Percentiles rank a stretch among this genome's conserved stretches.
These are phyloP conservation scores for Haliclystus octoradiatus DNA, from an alignment of 30 jellyfish, hydroid and myxozoan species.

Conservation along the genomic window DNA sequence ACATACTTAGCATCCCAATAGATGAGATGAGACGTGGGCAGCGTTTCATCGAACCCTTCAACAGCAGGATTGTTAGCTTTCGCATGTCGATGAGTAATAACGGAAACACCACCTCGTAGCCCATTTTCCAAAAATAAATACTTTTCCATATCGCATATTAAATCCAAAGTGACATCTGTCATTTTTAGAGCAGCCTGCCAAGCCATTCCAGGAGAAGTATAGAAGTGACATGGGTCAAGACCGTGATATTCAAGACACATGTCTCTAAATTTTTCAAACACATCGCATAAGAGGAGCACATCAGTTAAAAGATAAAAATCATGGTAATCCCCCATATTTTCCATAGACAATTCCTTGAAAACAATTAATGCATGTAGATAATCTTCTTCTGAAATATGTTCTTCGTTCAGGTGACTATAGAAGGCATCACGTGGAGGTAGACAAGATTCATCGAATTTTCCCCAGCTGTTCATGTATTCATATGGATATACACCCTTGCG, in stretches of 20 bases:
- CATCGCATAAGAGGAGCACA: slow-evolving; percentile 25
- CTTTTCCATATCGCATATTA: slow-evolving; percentile 20
- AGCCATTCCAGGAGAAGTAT: neutral
- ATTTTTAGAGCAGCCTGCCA: slow-evolving; percentile 24
- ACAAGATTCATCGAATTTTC: slow-evolving; percentile 8
- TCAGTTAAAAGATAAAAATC: slow-evolving; percentile 22
- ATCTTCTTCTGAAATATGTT: slow-evolving; percentile 14
- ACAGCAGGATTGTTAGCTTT: slow-evolving; percentile 21
- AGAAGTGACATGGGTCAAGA: neutral
- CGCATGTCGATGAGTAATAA: slow-evolving; percentile 24
- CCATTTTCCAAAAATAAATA: slow-evolving; percentile 27
- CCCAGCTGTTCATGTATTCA: slow-evolving; percentile 36
- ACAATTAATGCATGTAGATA: slow-evolving; percentile 30
- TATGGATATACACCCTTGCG: slow-evolving; percentile 64
- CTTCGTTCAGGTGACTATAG: slow-evolving; percentile 4
- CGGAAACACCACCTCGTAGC: slow-evolving; percentile 28
- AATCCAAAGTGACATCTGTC: slow-evolving; percentile 22
- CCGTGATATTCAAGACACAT: neutral
- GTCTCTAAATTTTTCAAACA: neutral
- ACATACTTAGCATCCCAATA: slow-evolving; percentile 72
- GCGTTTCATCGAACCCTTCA: slow-evolving; percentile 3
- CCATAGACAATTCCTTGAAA: slow-evolving; percentile 1
- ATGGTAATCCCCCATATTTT: slow-evolving; percentile 21
- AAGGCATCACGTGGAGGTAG: slow-evolving; percentile 29
- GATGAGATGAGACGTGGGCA: slow-evolving; percentile 18